phyloP scores from a whole-genome alignment of 2,797 vertebrate species.

The Fringilla coelebs region DNA sequence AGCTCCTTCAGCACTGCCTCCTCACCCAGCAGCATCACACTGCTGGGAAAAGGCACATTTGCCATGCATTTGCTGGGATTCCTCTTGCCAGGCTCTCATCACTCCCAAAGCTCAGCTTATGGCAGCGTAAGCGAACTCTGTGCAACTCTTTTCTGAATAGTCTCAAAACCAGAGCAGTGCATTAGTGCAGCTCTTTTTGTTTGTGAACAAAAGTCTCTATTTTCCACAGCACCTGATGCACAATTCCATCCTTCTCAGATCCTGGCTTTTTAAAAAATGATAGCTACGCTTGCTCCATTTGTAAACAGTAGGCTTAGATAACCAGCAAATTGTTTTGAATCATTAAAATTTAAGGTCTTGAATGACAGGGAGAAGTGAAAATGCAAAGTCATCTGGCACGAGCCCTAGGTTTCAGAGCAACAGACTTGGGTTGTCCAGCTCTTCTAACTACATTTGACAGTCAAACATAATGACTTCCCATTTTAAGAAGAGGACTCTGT shows the following conservation, averaged over 20 bases:
- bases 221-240: neutral
- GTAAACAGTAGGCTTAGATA: neutral
- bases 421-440: neutral
- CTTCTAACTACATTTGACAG: neutral
- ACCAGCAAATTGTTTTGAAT: neutral
- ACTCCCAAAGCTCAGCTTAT: neutral
- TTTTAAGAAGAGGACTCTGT: neutral
- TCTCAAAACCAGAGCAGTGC: neutral
- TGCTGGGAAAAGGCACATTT: neutral
- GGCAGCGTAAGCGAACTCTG: neutral
- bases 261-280: neutral
- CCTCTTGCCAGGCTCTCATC: neutral
- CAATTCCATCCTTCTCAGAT: neutral
- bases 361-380: constrained; percentile 12
- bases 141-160: neutral
- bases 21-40: neutral
- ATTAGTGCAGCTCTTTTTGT: neutral
- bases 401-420: neutral
- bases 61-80: neutral
- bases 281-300: neutral
- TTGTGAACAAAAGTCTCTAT: neutral
- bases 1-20: neutral
- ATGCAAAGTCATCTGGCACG: neutral
- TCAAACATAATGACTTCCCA: neutral
- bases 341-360: neutral